phyloP scores from a whole-genome alignment of 2,888 invertebrate genomes.

The Clistopyga incitator region DNA sequence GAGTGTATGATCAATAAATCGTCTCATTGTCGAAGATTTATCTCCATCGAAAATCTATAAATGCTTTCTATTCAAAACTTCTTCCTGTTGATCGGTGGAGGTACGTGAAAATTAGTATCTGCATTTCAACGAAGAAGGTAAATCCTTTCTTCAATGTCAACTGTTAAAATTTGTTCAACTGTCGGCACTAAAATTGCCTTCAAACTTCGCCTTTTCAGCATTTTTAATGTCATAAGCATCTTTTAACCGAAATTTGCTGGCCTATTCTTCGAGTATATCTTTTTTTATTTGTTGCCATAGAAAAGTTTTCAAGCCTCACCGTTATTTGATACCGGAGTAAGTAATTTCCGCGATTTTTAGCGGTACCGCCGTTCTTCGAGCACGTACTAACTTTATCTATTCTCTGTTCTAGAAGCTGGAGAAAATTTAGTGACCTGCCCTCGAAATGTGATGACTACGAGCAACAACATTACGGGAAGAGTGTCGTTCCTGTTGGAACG shows the following conservation, averaged over 20 bases:
- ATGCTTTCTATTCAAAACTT: not conserved
- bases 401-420: constrained; percentile 75
- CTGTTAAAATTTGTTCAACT: not conserved
- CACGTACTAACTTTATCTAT: constrained; percentile 57
- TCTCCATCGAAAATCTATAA: not conserved
- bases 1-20: not conserved
- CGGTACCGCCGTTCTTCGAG: constrained; percentile 35
- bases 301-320: constrained; percentile 41
- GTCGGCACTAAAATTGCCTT: not conserved
- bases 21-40: not conserved
- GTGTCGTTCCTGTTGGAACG: constrained; percentile 68
- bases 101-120: not conserved
- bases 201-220: too few species aligned
- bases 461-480: constrained; percentile 65
- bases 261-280: constrained; percentile 3
- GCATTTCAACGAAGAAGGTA: not conserved
- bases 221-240: too few species aligned
- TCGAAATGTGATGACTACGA: constrained; percentile 53
- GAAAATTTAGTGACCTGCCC: constrained; percentile 44
- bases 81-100: not conserved
- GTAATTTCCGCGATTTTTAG: constrained; percentile 59
- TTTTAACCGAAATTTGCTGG: not conserved
- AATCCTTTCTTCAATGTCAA: not conserved
- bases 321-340: constrained; percentile 58
- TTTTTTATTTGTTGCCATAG: constrained; percentile 10